Evolutionary conservation across 2,797 vertebrate species (phyloP).

Genomic region (Cuculus canorus): DNA sequence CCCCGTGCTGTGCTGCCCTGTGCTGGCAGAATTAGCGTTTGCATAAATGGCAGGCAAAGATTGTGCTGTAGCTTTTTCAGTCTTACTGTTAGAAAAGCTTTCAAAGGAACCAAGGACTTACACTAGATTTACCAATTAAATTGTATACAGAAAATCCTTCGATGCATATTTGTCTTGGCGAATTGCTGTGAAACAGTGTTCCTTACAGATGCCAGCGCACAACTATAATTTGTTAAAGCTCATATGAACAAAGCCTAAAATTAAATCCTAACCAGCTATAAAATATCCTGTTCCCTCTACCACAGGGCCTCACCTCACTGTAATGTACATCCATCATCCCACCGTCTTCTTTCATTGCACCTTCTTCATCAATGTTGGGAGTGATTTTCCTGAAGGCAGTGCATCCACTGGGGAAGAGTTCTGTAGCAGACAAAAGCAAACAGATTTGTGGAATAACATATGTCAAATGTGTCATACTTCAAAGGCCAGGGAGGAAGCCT

Average conservation of each 20-base stretch:
- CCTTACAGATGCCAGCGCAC: not conserved
- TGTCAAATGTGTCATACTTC: not conserved
- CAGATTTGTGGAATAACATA: not conserved
- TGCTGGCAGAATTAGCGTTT: not conserved
- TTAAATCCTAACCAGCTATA: not conserved
- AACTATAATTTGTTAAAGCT: not conserved
- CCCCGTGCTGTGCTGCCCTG: not conserved
- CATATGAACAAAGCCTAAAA: not conserved
- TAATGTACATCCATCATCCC: slow-evolving; percentile 98
- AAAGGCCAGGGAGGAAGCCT: not conserved
- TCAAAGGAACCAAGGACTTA: not conserved
- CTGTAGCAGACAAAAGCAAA: slow-evolving; percentile 71
- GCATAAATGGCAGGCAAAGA: not conserved
- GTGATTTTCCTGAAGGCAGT: slow-evolving; percentile 93
- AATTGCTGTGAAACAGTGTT: not conserved
- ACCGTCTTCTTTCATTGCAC: slow-evolving; percentile 95
- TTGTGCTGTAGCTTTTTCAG: not conserved
- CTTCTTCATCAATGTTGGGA: slow-evolving; percentile 94
- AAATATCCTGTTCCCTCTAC: not conserved
- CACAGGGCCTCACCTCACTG: slow-evolving; percentile 84
- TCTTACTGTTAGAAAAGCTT: not conserved
- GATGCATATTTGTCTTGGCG: not conserved
- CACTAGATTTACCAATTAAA: not conserved
- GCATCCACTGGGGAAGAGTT: slow-evolving; percentile 90
- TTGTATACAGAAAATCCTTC: not conserved